Evolutionary conservation across 2,797 vertebrate species (phyloP).

Genomic region (Valencia hispanica): DNA sequence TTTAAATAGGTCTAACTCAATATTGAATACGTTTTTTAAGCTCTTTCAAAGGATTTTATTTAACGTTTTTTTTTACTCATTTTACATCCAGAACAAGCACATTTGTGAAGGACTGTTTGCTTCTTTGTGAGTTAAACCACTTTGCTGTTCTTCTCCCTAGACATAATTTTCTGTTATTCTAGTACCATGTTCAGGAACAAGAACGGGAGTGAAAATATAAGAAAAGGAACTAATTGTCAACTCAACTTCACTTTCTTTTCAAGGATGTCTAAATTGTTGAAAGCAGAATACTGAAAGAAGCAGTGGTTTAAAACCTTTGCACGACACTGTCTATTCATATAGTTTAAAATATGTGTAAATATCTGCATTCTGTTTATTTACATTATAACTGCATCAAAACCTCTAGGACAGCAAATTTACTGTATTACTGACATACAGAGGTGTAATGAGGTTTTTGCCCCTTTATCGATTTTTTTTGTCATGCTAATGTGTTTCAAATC

Average conservation of each 20-base stretch:
- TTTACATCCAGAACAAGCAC: not conserved
- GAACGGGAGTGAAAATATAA: not conserved
- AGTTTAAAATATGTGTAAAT: not conserved
- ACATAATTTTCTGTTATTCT: not conserved
- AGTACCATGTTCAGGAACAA: not conserved
- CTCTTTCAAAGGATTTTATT: not conserved
- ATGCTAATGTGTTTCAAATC: not conserved
- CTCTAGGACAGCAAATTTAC: not conserved
- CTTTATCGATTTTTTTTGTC: not conserved
- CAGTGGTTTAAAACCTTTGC: not conserved
- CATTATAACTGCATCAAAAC: not conserved
- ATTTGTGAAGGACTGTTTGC: not conserved
- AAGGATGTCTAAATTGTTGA: not conserved
- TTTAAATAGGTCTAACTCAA: not conserved
- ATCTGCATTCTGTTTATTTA: not conserved
- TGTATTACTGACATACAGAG: not conserved
- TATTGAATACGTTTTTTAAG: not conserved
- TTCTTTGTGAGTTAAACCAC: conserved; percentile 8
- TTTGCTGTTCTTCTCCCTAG: not conserved
- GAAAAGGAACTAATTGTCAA: not conserved
- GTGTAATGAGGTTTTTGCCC: not conserved
- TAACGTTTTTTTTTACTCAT: not conserved
- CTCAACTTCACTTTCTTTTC: not conserved
- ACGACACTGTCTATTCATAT: not conserved
- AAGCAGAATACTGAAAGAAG: not conserved